Conservation (phyloP, 2,888 invertebrate species). For the Electrophaes corylata region DNA sequence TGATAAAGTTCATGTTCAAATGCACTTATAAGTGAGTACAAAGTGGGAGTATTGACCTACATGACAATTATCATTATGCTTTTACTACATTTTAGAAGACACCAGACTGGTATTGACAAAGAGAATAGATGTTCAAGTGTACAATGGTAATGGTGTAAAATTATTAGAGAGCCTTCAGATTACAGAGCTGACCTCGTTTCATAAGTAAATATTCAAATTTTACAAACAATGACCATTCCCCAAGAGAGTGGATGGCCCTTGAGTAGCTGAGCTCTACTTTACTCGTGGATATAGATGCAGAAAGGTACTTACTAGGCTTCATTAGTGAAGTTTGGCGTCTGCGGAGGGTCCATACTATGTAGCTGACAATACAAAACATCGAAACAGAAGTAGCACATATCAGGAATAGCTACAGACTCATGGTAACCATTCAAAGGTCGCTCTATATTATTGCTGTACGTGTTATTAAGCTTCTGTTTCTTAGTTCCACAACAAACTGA, state of each 20-base stretch:
- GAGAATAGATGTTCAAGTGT: neutral
- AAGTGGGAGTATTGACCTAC: conserved; percentile 44
- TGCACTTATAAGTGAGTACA: conserved; percentile 35
- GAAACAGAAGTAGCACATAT: conserved; percentile 99
- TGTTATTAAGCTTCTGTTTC: conserved; percentile 94
- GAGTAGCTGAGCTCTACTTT: conserved; percentile 21
- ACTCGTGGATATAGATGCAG: conserved; percentile 26
- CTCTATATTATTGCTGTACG: conserved; percentile 83
- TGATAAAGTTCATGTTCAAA: conserved; percentile 38
- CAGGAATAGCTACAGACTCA: conserved; percentile 91
- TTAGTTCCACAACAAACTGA: conserved; percentile 96
- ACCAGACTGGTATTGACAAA: neutral
- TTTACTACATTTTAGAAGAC: neutral
- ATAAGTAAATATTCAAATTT: conserved; percentile 54
- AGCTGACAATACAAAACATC: conserved; percentile 98
- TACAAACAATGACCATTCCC: conserved; percentile 50
- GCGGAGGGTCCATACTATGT: conserved; percentile 96
- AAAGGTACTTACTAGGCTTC: conserved; percentile 94
- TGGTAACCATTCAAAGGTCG: conserved; percentile 83
- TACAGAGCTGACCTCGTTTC: conserved; percentile 52
- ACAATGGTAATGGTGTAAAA: neutral
- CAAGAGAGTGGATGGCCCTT: conserved; percentile 15
- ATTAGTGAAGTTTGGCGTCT: conserved; percentile 95
- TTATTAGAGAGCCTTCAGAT: conserved; percentile 1
- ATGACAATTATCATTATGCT: neutral